These are phyloP conservation scores for Phoxinus dragarum DNA, from an alignment of 2,797 vertebrate species.

Conservation along the genomic window DNA sequence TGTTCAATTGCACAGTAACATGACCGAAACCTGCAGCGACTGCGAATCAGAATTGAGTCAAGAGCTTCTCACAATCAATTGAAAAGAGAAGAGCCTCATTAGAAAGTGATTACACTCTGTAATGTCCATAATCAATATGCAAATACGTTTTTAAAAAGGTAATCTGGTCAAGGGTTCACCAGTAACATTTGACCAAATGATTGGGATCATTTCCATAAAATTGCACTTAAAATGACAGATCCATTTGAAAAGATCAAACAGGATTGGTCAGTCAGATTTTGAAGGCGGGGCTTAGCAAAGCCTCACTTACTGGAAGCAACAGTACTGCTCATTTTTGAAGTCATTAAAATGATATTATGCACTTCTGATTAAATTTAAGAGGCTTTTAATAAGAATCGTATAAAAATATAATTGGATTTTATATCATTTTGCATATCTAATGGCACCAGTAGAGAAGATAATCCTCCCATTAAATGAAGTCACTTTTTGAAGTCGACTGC, in stretches of 20 bases:
- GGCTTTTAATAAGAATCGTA: constrained; percentile 17
- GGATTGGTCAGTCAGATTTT: background rate
- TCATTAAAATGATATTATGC: constrained; percentile 8
- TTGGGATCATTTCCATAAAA: background rate
- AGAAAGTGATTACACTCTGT: background rate
- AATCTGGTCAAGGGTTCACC: background rate
- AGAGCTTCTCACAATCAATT: background rate
- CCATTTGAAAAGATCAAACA: background rate
- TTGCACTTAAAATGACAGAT: background rate
- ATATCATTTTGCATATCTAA: constrained; percentile 41
- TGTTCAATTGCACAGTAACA: background rate
- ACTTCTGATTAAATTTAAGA: constrained; percentile 24
- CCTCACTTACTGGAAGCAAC: background rate
- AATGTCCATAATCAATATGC: background rate
- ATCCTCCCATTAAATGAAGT: background rate
- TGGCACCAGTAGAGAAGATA: constrained; percentile 6
- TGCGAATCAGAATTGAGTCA: background rate
- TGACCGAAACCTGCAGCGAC: background rate
- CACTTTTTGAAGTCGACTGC: constrained; percentile 10
- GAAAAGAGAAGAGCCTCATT: background rate
- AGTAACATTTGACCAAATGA: background rate
- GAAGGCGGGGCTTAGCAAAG: constrained; percentile 2
- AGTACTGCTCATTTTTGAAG: constrained; percentile 19
- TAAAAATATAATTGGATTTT: constrained; percentile 39
- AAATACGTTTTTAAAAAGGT: background rate